Evolutionary conservation across 23 tunicate species (phyloP).

Genomic region (Oikopleura albicans): DNA sequence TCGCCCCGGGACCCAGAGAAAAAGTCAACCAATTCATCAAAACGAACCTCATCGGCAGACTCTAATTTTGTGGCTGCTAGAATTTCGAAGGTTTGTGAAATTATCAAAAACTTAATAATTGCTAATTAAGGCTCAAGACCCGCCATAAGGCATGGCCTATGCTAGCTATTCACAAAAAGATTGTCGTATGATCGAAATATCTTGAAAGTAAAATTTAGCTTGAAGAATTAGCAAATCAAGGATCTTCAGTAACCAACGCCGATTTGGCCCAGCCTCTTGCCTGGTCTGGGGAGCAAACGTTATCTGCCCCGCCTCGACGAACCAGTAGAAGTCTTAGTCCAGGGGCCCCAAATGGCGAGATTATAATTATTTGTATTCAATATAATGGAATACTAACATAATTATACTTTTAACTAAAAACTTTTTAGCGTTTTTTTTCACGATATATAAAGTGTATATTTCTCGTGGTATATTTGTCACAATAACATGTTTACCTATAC

Average conservation of each 20-base stretch:
- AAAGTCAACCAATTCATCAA: not conserved
- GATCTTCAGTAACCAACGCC: not conserved
- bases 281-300: slow-evolving; percentile 4
- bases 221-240: slow-evolving; percentile 3
- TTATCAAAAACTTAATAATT: not conserved
- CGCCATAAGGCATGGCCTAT: too few species aligned
- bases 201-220: not conserved
- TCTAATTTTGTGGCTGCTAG: slow-evolving; percentile 11
- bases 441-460: too few species aligned
- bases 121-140: not conserved
- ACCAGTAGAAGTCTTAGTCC: not conserved
- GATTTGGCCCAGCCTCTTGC: not conserved
- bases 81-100: not conserved
- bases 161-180: too few species aligned
- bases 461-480: too few species aligned
- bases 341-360: too few species aligned
- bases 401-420: too few species aligned
- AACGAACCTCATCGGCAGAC: not conserved
- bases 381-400: too few species aligned
- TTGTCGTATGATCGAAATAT: too few species aligned
- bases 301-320: not conserved
- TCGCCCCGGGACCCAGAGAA: not conserved
- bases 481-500: too few species aligned
- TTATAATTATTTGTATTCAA: too few species aligned
- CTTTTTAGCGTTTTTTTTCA: too few species aligned